These are phyloP conservation scores for Numenius phaeopus DNA, from an alignment of 2,797 vertebrate genomes.

Conservation along the genomic window DNA sequence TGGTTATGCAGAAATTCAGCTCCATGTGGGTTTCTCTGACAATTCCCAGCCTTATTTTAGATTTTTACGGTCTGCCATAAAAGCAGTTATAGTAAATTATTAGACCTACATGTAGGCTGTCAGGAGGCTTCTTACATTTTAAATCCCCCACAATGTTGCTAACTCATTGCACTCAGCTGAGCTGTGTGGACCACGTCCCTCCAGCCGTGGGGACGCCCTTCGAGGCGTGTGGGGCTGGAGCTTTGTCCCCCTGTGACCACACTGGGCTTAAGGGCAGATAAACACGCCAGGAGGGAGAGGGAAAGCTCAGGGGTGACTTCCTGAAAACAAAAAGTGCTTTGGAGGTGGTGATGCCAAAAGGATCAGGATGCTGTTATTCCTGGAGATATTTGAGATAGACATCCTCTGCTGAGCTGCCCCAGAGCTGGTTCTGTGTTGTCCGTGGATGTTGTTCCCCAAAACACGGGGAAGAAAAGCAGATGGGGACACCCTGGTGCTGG, in stretches of 20 bases:
- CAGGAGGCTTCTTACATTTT: not conserved
- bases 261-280: fast-evolving
- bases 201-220: not conserved
- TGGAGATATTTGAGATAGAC: not conserved
- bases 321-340: not conserved
- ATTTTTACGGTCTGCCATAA: not conserved
- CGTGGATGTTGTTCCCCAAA: fast-evolving
- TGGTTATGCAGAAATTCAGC: not conserved
- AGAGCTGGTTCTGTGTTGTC: not conserved
- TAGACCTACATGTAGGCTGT: not conserved
- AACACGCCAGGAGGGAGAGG: not conserved
- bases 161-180: not conserved
- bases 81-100: constrained; percentile 19
- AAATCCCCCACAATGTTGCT: not conserved
- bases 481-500: not conserved
- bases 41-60: constrained; percentile 34
- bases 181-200: fast-evolving
- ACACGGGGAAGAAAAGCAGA: not conserved
- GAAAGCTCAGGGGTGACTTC: not conserved
- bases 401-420: not conserved
- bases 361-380: not conserved
- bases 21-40: not conserved
- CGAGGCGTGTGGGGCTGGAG: fast-evolving
- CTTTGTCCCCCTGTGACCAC: fast-evolving
- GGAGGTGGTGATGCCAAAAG: fast-evolving